Percentiles rank a stretch among this genome's conserved stretches.
Conservation (phyloP, 2,888 invertebrate species). For the Xylota sylvarum region DNA sequence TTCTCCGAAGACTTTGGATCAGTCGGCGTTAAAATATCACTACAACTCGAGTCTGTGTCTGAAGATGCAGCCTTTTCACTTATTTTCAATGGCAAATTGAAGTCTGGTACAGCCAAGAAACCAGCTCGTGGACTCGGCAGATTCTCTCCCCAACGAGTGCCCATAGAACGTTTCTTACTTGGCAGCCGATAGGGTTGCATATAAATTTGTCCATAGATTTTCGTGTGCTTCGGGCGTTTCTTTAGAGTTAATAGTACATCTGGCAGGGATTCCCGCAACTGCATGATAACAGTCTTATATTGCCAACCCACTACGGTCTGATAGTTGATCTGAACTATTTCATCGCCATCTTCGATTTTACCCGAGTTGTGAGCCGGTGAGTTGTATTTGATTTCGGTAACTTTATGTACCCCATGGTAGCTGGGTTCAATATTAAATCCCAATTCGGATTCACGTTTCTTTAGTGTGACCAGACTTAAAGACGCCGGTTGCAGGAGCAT, state of each 20-base stretch:
- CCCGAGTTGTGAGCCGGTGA: constrained; percentile 96
- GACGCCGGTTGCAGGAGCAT: constrained; percentile 96
- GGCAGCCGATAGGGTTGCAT: constrained; percentile 90
- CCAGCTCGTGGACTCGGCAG: constrained; percentile 88
- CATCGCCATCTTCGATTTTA: constrained; percentile 97
- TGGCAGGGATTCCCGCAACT: constrained; percentile 91
- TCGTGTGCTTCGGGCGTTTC: constrained; percentile 92
- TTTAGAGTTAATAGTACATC: constrained; percentile 93
- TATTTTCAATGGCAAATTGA: constrained; percentile 87
- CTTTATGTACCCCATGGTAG: constrained; percentile 91
- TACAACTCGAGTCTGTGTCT: constrained; percentile 86
- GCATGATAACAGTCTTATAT: constrained; percentile 90
- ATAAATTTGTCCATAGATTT: constrained; percentile 89
- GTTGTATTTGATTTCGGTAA: constrained; percentile 95
- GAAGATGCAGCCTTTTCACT: constrained; percentile 81
- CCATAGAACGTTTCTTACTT: constrained; percentile 88
- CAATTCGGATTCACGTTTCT: constrained; percentile 94
- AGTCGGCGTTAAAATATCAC: constrained; percentile 86
- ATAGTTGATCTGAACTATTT: constrained; percentile 95
- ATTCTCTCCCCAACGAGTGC: constrained; percentile 89
- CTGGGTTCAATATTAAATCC: constrained; percentile 96
- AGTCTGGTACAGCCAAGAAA: constrained; percentile 85
- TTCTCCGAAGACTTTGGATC: constrained; percentile 83
- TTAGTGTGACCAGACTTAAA: constrained; percentile 94
- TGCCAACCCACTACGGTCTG: constrained; percentile 93